Base-by-base conservation (phyloP, 1,140 invertebrate species). In the Augochlora pura region DNA sequence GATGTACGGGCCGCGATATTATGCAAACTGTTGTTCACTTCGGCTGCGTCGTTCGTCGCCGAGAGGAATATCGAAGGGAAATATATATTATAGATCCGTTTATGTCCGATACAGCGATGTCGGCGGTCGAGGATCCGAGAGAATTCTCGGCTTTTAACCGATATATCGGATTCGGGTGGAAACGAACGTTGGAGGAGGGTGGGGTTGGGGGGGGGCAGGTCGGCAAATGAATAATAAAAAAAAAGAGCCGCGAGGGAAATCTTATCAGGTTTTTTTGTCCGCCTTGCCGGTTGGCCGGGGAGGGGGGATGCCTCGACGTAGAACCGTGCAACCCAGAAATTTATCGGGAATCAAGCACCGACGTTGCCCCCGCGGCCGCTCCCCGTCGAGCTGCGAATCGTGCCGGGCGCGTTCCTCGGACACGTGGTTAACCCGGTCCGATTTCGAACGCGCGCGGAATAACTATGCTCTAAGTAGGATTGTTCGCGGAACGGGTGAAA, bases 291-390 rank as follows among this genome's bases (percentile, higher is more conserved):
- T 65, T 73, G 65, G 25, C 39, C 21, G n/a, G n/a, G n/a, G n/a
- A n/a, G n/a, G n/a, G n/a, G 16, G 8, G 46, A 42, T 49, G 54
- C 21, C 46, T 69, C 21, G 10, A 10, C 32, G 25, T 16, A 6
- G 5, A 57, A 60, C 32, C 32, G 32, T 84, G 76, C 57, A 66
- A 64, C 39, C 67, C 42, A 39, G 57, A 70, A 84, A 84, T 85
- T 76, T 84, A 84, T 85, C 62, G 71, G 63, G 39, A 84, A 76
- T 84, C 82, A 71, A 71, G 68, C 84, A 84, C n/a, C 57, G n/a
- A 21, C 49, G 72, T 59, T 57, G 72, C 63, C 57, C 72, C 82
- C 49, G 65, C 49, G 63, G 59, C 69, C 82, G 42, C 1, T 32
- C n/a, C 69, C 79, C 57, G 32, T 12, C 23, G 18, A 83, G 79